Conservation (phyloP, 2,113 vertebrate species). For the Corvus cornix region DNA sequence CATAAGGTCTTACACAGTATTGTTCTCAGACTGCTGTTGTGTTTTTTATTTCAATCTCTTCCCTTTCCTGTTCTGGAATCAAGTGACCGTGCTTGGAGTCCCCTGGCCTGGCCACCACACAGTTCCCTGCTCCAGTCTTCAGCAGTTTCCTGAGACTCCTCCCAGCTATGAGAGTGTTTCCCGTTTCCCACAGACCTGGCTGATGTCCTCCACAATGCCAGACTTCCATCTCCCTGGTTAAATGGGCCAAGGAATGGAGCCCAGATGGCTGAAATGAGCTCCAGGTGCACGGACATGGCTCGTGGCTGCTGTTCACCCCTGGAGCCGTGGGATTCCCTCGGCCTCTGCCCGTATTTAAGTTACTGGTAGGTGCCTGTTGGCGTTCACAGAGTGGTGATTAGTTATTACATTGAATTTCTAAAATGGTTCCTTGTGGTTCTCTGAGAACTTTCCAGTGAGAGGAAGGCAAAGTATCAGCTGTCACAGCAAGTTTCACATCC, state of each 20-base stretch:
- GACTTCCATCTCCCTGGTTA: background rate
- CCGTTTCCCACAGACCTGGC: background rate
- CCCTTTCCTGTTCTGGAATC: background rate
- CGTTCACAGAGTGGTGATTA: background rate
- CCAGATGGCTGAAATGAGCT: background rate
- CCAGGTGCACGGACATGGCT: background rate
- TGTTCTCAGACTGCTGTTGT: background rate
- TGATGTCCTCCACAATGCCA: background rate
- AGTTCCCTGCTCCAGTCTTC: background rate
- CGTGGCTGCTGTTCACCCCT: background rate
- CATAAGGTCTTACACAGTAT: rapidly evolving
- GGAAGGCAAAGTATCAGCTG: background rate
- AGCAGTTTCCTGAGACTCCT: background rate
- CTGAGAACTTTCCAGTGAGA: background rate
- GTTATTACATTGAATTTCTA: background rate
- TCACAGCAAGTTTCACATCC: background rate
- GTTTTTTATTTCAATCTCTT: background rate
- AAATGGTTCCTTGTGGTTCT: background rate
- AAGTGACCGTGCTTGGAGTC: rapidly evolving
- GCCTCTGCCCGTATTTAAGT: background rate
- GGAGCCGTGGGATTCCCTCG: rapidly evolving
- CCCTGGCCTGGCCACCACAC: background rate
- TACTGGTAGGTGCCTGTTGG: background rate
- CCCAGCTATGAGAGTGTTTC: background rate
- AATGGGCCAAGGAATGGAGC: background rate